Conservation (phyloP, 2,113 vertebrate genomes). For the Pelmatolapia mariae region DNA sequence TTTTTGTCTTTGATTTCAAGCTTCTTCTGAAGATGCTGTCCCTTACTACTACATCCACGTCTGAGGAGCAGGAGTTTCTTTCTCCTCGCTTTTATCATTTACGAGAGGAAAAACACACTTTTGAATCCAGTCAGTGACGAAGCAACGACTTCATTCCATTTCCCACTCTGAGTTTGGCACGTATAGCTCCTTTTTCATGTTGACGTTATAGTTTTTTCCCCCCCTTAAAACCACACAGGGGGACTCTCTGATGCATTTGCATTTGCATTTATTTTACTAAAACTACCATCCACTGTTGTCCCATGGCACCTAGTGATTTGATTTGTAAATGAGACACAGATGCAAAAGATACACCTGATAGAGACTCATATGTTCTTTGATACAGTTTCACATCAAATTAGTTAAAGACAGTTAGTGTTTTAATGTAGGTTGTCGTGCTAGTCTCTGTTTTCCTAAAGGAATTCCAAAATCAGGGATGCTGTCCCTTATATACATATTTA, state of each 20-base stretch:
- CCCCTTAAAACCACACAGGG: neutral
- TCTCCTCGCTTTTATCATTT: neutral
- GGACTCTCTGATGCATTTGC: constrained; percentile 31
- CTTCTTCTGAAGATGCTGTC: neutral
- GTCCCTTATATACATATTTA: neutral
- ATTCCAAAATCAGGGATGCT: neutral
- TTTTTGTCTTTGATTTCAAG: neutral
- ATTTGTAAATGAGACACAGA: constrained; percentile 62
- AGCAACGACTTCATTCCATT: neutral
- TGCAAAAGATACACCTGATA: neutral
- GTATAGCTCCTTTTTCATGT: neutral
- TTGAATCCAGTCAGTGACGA: neutral
- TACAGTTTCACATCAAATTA: neutral
- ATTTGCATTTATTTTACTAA: constrained; percentile 66
- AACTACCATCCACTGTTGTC: constrained; percentile 21
- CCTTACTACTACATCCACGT: neutral
- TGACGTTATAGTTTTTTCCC: rapidly evolving
- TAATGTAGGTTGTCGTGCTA: neutral
- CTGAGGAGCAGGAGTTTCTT: neutral
- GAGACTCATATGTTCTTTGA: neutral
- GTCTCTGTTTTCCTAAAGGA: neutral
- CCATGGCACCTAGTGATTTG: constrained; percentile 51
- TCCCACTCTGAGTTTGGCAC: neutral
- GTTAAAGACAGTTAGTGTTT: neutral
- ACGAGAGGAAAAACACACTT: neutral